These are phyloP conservation scores for Physocephala rufipes DNA, from an alignment of 2,888 invertebrate genomes.

Conservation along the genomic window DNA sequence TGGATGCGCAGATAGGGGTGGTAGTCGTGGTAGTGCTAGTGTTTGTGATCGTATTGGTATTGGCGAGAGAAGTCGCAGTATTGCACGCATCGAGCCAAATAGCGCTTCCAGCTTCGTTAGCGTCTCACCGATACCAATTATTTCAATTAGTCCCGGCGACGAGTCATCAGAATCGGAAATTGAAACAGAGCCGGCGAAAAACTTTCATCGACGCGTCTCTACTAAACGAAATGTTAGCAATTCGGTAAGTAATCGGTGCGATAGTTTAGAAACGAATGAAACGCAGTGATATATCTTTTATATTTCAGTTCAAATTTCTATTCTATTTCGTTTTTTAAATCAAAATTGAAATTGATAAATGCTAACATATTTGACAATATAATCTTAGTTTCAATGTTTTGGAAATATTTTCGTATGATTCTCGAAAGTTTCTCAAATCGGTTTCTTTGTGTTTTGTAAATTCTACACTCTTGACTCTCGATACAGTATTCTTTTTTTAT, in stretches of 20 bases:
- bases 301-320: neutral
- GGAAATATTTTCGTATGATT: too few relatives aligned
- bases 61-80: constrained; percentile 27
- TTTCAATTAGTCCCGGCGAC: constrained; percentile 64
- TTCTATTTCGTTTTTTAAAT: too few relatives aligned
- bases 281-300: neutral
- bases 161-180: constrained; percentile 84
- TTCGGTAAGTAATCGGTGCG: constrained; percentile 71
- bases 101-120: constrained; percentile 59
- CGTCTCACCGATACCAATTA: constrained; percentile 58
- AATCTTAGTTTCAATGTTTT: too few relatives aligned
- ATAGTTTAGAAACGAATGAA: neutral
- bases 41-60: constrained; percentile 9
- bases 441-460: too few relatives aligned
- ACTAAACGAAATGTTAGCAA: constrained; percentile 84
- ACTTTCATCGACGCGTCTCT: constrained; percentile 81
- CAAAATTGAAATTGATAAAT: too few relatives aligned
- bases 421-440: too few relatives aligned
- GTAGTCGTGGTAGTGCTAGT: constrained; percentile 21
- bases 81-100: constrained; percentile 46
- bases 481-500: too few relatives aligned
- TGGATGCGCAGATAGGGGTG: constrained; percentile 12
- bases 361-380: too few relatives aligned
- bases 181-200: constrained; percentile 80
- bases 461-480: too few relatives aligned